Evolutionary conservation across 1,140 invertebrate species (phyloP).

Genomic region (Centruroides sculpturatus): DNA sequence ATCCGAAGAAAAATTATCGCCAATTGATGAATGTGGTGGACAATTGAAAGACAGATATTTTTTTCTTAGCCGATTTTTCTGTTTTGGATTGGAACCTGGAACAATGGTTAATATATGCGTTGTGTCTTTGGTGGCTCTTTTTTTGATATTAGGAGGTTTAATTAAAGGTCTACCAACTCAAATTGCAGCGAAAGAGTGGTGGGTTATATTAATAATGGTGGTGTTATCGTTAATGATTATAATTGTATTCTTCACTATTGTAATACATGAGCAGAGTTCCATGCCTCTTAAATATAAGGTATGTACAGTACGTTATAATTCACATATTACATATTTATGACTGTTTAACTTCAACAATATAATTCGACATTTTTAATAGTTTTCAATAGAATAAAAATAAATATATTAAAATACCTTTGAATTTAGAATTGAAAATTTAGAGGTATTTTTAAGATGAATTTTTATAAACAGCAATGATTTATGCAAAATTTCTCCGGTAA

Average conservation of each 20-base stretch:
- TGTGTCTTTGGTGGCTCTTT: slow-evolving; percentile 2
- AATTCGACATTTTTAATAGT: no score
- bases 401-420: no score
- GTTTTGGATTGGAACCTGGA: not conserved
- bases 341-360: no score
- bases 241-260: slow-evolving; percentile 49
- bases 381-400: no score
- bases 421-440: no score
- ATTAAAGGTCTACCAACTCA: not conserved
- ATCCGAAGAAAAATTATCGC: not conserved
- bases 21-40: not conserved
- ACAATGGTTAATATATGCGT: slow-evolving; percentile 9
- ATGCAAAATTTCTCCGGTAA: no score
- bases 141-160: slow-evolving; percentile 13
- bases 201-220: slow-evolving; percentile 7
- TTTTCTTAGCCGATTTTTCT: not conserved
- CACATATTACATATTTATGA: no score
- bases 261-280: slow-evolving; percentile 63
- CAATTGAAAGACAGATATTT: slow-evolving; percentile 1
- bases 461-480: no score
- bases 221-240: slow-evolving; percentile 3
- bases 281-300: slow-evolving; percentile 58
- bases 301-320: not conserved
- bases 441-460: no score
- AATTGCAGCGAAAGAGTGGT: not conserved